These are phyloP conservation scores for Pararge aegeria DNA, from an alignment of 1,140 invertebrate genomes.

Conservation along the genomic window DNA sequence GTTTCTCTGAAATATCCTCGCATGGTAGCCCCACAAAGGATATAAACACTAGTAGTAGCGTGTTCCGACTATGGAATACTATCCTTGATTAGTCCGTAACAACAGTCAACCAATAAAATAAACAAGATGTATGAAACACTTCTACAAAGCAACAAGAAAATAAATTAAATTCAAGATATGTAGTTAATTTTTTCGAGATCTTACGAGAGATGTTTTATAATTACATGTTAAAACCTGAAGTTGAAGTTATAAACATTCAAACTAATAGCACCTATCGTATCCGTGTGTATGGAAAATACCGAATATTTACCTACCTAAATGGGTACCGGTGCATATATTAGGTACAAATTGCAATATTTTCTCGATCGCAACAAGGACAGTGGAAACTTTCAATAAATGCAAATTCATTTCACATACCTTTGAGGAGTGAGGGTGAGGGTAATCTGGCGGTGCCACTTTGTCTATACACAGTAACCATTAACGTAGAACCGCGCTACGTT, in stretches of 20 bases:
- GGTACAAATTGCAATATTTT: background rate
- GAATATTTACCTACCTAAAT: background rate
- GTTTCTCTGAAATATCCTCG: no score
- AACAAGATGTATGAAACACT: no score
- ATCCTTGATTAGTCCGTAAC: no score
- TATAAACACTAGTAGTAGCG: no score
- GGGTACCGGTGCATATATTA: background rate
- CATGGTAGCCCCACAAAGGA: no score
- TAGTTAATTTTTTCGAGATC: background rate
- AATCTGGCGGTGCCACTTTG: conserved; percentile 1
- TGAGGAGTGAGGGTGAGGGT: background rate
- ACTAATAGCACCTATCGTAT: background rate
- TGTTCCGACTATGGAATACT: no score
- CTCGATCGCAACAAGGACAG: background rate
- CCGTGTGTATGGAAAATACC: background rate
- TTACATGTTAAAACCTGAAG: background rate
- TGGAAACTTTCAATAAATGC: conserved; percentile 11
- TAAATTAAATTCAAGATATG: no score
- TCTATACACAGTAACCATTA: background rate
- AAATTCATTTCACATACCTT: conserved; percentile 1
- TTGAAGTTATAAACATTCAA: background rate
- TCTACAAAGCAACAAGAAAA: no score
- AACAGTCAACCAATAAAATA: no score
- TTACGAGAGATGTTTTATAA: background rate
- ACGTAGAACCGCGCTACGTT: background rate